These are phyloP conservation scores for Sturmia bella DNA, from an alignment of 2,888 invertebrate species.

Conservation along the genomic window DNA sequence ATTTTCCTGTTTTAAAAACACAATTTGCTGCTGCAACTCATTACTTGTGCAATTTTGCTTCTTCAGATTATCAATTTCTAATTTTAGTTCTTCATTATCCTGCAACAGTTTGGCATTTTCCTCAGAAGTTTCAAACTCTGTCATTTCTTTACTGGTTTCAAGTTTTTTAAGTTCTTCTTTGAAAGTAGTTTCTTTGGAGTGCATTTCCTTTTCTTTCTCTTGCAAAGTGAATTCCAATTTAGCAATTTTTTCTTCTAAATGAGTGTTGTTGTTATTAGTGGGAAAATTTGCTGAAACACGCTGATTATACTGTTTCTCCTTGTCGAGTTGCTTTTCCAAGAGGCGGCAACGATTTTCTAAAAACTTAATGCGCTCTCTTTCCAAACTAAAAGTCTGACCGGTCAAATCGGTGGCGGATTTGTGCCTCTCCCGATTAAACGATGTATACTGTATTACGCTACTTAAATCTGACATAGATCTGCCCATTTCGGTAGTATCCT, in stretches of 20 bases:
- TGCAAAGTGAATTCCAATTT: slow-evolving; percentile 92
- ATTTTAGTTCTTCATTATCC: slow-evolving; percentile 82
- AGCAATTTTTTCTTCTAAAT: slow-evolving; percentile 83
- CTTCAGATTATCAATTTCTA: slow-evolving; percentile 83
- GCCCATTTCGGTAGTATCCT: slow-evolving; percentile 78
- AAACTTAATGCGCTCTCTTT: slow-evolving; percentile 77
- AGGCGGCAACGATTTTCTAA: slow-evolving; percentile 80
- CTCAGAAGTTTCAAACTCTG: slow-evolving; percentile 29
- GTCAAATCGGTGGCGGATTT: slow-evolving; percentile 79
- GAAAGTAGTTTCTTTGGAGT: slow-evolving; percentile 84
- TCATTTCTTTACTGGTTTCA: slow-evolving; percentile 46
- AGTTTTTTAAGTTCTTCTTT: slow-evolving; percentile 50
- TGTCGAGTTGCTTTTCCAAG: slow-evolving; percentile 79
- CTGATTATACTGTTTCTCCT: slow-evolving; percentile 75
- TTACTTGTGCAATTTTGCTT: neutral
- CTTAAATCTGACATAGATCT: slow-evolving; percentile 81
- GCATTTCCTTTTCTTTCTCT: slow-evolving; percentile 89
- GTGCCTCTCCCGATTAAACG: slow-evolving; percentile 75
- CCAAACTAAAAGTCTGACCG: slow-evolving; percentile 75
- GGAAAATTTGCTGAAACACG: slow-evolving; percentile 30
- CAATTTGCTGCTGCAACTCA: slow-evolving; percentile 17
- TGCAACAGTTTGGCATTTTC: slow-evolving; percentile 82
- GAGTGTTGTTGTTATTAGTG: slow-evolving; percentile 66
- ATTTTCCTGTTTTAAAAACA: slow-evolving; percentile 35
- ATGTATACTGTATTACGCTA: slow-evolving; percentile 68